Conservation (phyloP, 2,113 vertebrate genomes). For the Megaceryle maxima region DNA sequence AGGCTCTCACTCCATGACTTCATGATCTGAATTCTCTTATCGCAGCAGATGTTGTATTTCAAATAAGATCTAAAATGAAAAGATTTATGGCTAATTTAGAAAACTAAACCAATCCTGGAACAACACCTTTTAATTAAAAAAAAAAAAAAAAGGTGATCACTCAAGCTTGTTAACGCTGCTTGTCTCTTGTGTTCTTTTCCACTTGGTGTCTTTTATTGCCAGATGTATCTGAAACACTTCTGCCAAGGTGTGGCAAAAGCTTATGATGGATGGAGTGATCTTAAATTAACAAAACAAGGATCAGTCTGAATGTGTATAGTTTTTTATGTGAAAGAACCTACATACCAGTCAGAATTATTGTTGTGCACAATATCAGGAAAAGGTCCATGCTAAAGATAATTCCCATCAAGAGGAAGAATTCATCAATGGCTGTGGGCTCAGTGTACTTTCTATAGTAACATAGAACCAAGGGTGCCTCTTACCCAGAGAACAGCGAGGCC, state of each 20-base stretch:
- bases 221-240: not conserved
- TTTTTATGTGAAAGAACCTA: not conserved
- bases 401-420: not conserved
- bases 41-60: not conserved
- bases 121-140: not conserved
- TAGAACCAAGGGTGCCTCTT: not conserved
- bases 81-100: not conserved
- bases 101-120: not conserved
- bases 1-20: not conserved
- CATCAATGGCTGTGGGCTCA: not conserved
- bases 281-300: not conserved
- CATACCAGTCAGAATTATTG: not conserved
- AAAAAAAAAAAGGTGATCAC: not conserved
- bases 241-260: not conserved
- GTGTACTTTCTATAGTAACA: not conserved
- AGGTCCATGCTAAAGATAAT: not conserved
- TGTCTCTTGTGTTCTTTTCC: not conserved
- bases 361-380: not conserved
- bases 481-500: accelerated
- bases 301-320: not conserved
- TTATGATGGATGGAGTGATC: not conserved
- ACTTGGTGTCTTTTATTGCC: not conserved
- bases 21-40: not conserved
- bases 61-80: not conserved
- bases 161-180: not conserved